Percentiles rank a stretch among this genome's conserved stretches.
Conservation (phyloP, 2,113 vertebrate genomes). For the Gasterosteus nipponicus region DNA sequence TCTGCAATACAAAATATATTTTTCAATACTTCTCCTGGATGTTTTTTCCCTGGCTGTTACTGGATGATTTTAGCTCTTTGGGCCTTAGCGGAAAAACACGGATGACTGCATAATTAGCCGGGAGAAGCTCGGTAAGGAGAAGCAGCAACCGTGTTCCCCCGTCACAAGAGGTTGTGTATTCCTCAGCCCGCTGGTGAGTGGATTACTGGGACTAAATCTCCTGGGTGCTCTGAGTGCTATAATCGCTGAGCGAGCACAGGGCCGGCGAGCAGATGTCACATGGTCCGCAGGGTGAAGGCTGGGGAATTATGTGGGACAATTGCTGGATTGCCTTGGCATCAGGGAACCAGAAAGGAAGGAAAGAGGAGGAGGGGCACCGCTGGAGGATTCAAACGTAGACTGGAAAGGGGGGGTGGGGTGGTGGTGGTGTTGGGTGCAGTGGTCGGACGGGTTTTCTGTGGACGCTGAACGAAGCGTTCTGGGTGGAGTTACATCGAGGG, state of each 20-base stretch:
- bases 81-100: constrained; percentile 36
- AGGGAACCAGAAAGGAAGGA: constrained; percentile 42
- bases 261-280: constrained; percentile 82
- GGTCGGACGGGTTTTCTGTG: constrained; percentile 36
- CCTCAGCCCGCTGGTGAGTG: constrained; percentile 71
- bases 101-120: constrained; percentile 35
- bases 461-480: constrained; percentile 39
- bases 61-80: neutral
- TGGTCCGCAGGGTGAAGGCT: constrained; percentile 75
- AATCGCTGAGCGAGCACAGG: constrained; percentile 77
- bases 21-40: neutral
- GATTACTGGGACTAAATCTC: constrained; percentile 84
- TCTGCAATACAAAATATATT: neutral
- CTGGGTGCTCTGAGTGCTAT: constrained; percentile 80
- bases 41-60: neutral
- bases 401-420: constrained; percentile 5
- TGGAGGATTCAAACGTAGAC: constrained; percentile 29
- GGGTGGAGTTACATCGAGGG: constrained; percentile 50
- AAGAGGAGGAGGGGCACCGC: constrained; percentile 20
- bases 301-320: constrained; percentile 79
- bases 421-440: neutral
- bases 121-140: constrained; percentile 23
- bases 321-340: constrained; percentile 70
- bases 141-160: constrained; percentile 21
- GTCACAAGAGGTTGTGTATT: constrained; percentile 61